These are phyloP conservation scores for Oceanodroma leucorhoa DNA, from an alignment of 2,797 vertebrate genomes.

Conservation along the genomic window DNA sequence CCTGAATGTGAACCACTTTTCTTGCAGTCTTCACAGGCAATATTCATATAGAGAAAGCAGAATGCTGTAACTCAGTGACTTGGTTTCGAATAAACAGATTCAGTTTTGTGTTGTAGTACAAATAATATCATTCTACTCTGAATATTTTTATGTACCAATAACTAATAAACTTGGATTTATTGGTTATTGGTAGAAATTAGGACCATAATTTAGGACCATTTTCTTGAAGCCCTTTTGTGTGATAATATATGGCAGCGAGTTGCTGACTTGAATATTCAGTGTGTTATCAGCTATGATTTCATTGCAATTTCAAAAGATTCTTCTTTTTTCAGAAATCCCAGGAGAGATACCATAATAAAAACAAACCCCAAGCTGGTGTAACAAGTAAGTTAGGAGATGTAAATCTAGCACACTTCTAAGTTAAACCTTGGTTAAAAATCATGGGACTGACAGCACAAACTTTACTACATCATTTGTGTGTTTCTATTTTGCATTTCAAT, in stretches of 20 bases:
- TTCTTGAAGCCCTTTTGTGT: not conserved
- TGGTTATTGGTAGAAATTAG: not conserved
- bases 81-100: not conserved
- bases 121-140: not conserved
- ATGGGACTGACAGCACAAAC: not conserved
- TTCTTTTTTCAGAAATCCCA: slow-evolving; percentile 84
- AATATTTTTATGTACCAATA: not conserved
- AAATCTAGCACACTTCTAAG: not conserved
- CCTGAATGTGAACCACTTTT: not conserved
- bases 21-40: not conserved
- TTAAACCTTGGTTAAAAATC: not conserved
- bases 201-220: not conserved
- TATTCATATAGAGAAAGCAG: not conserved
- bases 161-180: not conserved
- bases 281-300: not conserved
- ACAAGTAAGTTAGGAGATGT: slow-evolving; percentile 73
- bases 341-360: slow-evolving; percentile 82
- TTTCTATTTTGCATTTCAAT: not conserved
- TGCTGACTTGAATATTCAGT: not conserved
- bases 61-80: not conserved
- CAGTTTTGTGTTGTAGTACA: not conserved
- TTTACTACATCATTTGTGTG: not conserved
- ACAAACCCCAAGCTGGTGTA: slow-evolving; percentile 60
- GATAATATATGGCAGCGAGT: not conserved
- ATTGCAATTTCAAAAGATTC: not conserved